Percentiles rank a stretch among this genome's conserved stretches.
These are phyloP conservation scores for Apis mellifera DNA, from an alignment of 1,140 invertebrate species.

Conservation along the genomic window Amel_HAv3.1 CM009939.2:8426501-8427000, in stretches of 20 bases:
- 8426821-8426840: neutral
- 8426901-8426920: neutral
- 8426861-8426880: too few relatives aligned
- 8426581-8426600: neutral
- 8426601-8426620: neutral
- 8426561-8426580: neutral
- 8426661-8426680: too few relatives aligned
- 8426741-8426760: slow-evolving; percentile 1
- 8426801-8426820: neutral
- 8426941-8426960: neutral
- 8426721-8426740: slow-evolving; percentile 12
- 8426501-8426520: neutral
- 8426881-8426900: slow-evolving; percentile 15
- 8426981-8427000: too few relatives aligned
- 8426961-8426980: neutral
- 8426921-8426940: neutral
- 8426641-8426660: neutral
- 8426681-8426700: neutral
- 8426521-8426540: neutral
- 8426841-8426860: neutral
- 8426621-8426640: too few relatives aligned
- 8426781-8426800: slow-evolving; percentile 20
- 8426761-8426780: slow-evolving; percentile 7
- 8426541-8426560: neutral
- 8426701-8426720: slow-evolving; percentile 17